Evolutionary conservation across 30 jellyfish, hydroid and myxozoan species (phyloP).

Genomic region (Pelagia noctiluca): DNA sequence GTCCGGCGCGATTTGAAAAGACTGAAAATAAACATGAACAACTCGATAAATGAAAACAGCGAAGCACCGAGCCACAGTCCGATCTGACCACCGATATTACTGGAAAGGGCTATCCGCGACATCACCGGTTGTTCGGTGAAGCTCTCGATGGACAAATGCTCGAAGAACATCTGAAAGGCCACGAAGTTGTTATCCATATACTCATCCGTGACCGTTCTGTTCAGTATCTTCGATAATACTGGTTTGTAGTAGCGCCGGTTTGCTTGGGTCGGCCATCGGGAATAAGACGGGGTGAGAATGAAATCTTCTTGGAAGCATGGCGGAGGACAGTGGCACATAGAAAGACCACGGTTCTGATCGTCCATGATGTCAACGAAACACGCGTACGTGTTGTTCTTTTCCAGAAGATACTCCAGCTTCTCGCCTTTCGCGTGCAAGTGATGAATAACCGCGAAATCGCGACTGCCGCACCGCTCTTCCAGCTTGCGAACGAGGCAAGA

Average conservation of each 20-base stretch:
- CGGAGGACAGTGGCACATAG: conserved; percentile 33
- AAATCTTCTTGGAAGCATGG: conserved; percentile 50
- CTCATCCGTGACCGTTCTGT: conserved; percentile 43
- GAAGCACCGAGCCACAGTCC: conserved; percentile 64
- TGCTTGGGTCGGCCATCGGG: conserved; percentile 53
- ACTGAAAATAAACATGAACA: not conserved
- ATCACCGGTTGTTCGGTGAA: conserved; percentile 28
- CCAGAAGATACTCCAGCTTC: not conserved
- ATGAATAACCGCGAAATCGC: not conserved
- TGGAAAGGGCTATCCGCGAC: not conserved
- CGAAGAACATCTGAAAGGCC: conserved; percentile 27
- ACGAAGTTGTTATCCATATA: conserved; percentile 27
- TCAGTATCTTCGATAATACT: conserved; percentile 32
- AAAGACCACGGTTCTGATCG: not conserved
- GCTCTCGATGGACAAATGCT: not conserved
- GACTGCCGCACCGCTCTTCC: not conserved
- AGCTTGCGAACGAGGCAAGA: not conserved
- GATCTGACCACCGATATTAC: conserved; percentile 51
- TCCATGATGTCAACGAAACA: not conserved
- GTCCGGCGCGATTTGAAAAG: not conserved
- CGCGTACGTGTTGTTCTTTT: not conserved
- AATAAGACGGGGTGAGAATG: not conserved
- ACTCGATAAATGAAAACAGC: conserved; percentile 32
- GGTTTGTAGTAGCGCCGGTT: conserved; percentile 44
- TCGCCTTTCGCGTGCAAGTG: not conserved